Base-by-base conservation (phyloP, 1,140 invertebrate species). In the Micrasema minimum region DNA sequence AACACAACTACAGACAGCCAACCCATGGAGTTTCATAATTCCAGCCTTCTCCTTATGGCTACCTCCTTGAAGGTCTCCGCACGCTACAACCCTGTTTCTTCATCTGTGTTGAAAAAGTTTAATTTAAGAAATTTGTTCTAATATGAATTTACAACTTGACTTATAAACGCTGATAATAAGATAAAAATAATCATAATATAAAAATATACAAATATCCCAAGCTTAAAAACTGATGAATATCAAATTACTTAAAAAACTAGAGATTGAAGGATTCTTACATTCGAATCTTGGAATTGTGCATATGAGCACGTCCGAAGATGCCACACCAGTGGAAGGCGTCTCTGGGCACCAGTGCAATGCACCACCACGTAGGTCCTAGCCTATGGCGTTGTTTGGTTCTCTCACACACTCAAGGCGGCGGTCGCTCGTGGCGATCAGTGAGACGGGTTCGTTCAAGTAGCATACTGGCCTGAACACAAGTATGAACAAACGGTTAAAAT, bases 1-100 rank as follows among this genome's bases (percentile, higher is more conserved):
- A 90, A 79, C 92, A 94, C 20, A n/a, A 95, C 91, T 76, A 94
- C 90, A 2, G 92, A n/a, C 92, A 11, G 92, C 90, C 67, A 94
- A n/a, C n/a, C n/a, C 92, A 75, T 92, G 93, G 80, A n/a, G 93
- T 94, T 77, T 95, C 93, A 78, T 94, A 94, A 80, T 94, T 95
- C 91, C 92, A 94, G n/a, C 46, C 93, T 87, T 67, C 93, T 85
- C 61, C 91, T 89, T 72, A 94, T 91, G 2, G 91, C 91, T 46
- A 94, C 91, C 77, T 91, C 91, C 77, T 90, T n/a, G n/a, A n/a
- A n/a, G 92, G 69, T 92, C 90, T 51, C 90, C 89, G n/a, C 20
- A 95, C 85, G 72, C 91, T 93, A 79, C 91, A n/a, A 93, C 26
- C 93, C 93, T 41, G 93, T 94, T 80, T 95, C 93, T 83, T 95